Percentiles rank a stretch among this genome's conserved stretches.
phyloP scores from a whole-genome alignment of 2,113 vertebrate genomes.

The Cryptomyrus ogoouensis region DNA sequence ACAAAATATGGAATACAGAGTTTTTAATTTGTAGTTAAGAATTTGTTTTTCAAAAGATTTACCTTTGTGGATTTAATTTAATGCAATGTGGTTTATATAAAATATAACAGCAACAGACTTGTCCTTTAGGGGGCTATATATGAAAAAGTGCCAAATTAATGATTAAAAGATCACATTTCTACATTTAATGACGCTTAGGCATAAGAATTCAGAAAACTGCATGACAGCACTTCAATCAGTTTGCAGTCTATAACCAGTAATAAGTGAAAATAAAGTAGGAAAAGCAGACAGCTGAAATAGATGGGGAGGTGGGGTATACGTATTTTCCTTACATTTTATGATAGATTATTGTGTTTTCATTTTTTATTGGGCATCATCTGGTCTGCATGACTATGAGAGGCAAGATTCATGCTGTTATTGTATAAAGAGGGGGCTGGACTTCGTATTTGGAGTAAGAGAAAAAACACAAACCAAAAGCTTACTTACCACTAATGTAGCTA shows the following conservation, averaged over 20 bases:
- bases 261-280: neutral
- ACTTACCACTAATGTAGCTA: conserved; percentile 38
- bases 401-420: conserved; percentile 40
- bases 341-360: conserved; percentile 39
- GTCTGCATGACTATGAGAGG: conserved; percentile 42
- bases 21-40: neutral
- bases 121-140: neutral
- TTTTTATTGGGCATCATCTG: conserved; percentile 12
- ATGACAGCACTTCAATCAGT: neutral
- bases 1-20: neutral
- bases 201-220: neutral
- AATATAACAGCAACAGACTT: conserved; percentile 9
- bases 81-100: conserved; percentile 9
- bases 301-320: conserved; percentile 35
- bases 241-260: neutral
- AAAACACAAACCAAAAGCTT: conserved; percentile 42
- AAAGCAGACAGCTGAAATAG: neutral
- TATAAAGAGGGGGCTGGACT: conserved; percentile 31
- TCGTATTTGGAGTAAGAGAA: conserved; percentile 39
- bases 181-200: neutral
- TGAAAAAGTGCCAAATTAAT: conserved; percentile 24
- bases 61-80: neutral
- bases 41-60: neutral
- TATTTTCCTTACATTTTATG: conserved; percentile 37
- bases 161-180: conserved; percentile 15